phyloP scores from a whole-genome alignment of 2,888 invertebrate species.

The Teinopalpus imperialis region DNA sequence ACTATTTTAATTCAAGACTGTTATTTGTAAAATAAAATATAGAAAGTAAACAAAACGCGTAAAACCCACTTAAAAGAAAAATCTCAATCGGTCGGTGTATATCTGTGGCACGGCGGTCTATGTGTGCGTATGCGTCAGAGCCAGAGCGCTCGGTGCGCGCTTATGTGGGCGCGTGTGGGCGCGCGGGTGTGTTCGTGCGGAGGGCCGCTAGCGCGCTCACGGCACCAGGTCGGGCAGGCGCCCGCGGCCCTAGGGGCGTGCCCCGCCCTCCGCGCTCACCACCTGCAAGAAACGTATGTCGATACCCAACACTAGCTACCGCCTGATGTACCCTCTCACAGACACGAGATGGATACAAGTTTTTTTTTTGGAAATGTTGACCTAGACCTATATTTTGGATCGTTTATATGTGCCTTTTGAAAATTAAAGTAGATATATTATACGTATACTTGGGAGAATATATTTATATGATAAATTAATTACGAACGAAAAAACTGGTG shows the following conservation, averaged over 20 bases:
- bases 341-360: neutral
- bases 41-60: too few relatives aligned
- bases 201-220: constrained; percentile 61
- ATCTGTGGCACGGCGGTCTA: constrained; percentile 18
- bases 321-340: neutral
- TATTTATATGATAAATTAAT: too few relatives aligned
- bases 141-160: constrained; percentile 13
- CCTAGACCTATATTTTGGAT: too few relatives aligned
- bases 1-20: too few relatives aligned
- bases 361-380: too few relatives aligned
- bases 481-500: too few relatives aligned
- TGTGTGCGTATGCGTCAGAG: constrained; percentile 22
- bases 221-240: constrained; percentile 83
- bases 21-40: too few relatives aligned
- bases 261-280: constrained; percentile 64
- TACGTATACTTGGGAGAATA: too few relatives aligned
- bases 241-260: constrained; percentile 81
- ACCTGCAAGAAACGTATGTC: constrained; percentile 44
- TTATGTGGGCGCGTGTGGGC: constrained; percentile 30
- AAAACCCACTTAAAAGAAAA: too few relatives aligned
- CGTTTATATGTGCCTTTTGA: too few relatives aligned
- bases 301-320: constrained; percentile 10
- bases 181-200: constrained; percentile 46
- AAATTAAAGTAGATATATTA: too few relatives aligned
- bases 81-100: neutral